Base-by-base conservation (phyloP, 2,797 vertebrate genomes). In the Karalla daura region DNA sequence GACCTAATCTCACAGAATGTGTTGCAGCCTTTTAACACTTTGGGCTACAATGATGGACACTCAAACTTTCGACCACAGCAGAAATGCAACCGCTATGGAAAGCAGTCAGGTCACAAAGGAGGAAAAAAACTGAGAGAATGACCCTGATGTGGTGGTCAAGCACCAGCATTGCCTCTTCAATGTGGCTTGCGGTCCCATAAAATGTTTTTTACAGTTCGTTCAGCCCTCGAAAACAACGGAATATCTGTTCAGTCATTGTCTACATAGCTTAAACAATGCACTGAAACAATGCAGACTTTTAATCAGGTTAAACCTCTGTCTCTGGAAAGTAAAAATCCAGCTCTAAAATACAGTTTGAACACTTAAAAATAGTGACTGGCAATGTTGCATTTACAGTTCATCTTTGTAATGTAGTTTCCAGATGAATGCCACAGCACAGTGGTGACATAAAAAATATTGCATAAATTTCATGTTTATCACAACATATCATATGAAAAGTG, bases 111-210 rank as follows among this genome's bases (percentile, higher is more conserved):
- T 55, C 70, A 49, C 63, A 52, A 20, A 70, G 54, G 58, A 63
- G 43, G 41, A 21, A 49, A 70, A 60, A 74, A 74, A 68, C 14
- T 4, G 9, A 39, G 25, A 24, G 63, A 70, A 60, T 53, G 59
- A 81, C 74, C 78, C 89, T 88, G 74, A 88, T 84, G 86, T 90
- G 81, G 86, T 70, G 81, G 78, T 85, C 78, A 79, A 80, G 64
- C 59, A 68, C 76, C 46, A 18, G 68, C 56, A 50, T 52, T 7
- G 69, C 70, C 40, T 82, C 74, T 78, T 74, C 82, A 44, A 63
- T 86, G 69, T 56, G 74, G 80, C 51, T 63, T 76, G 63, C 17
- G 53, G 83, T 74, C 53, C 39, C 28, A 43, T 89, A 84, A 88
- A 89, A 69, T 24, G 47, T 75, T 89, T 75, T 89, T 89, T 78